These are phyloP conservation scores for Acholoe squamosa DNA, from an alignment of 2,888 invertebrate genomes.

Conservation along the genomic window DNA sequence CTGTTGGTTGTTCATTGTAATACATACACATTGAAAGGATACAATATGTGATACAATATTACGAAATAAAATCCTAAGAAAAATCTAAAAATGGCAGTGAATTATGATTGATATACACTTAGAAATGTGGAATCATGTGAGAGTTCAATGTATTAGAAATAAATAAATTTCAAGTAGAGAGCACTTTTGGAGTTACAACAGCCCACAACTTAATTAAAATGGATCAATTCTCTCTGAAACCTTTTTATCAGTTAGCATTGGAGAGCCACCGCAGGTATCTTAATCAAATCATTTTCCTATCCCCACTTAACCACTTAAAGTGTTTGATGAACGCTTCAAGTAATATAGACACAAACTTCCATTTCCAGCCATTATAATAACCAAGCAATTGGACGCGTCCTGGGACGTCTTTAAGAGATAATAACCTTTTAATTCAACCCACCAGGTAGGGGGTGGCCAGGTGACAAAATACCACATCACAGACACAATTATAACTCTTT, in stretches of 20 bases:
- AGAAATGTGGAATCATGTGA: too few relatives aligned
- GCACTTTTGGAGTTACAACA: not conserved
- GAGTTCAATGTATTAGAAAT: too few relatives aligned
- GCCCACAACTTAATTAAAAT: not conserved
- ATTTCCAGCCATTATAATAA: not conserved
- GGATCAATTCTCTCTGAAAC: not conserved
- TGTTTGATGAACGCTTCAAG: not conserved
- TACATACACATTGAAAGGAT: too few relatives aligned
- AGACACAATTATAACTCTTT: not conserved
- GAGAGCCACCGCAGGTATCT: not conserved
- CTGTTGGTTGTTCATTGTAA: too few relatives aligned
- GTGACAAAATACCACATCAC: conserved; percentile 20
- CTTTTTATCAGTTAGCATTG: not conserved
- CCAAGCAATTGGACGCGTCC: not conserved
- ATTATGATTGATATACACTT: too few relatives aligned
- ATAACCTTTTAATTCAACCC: conserved; percentile 45
- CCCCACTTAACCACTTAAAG: not conserved
- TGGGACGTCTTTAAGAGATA: not conserved
- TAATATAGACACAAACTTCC: not conserved
- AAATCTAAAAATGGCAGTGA: too few relatives aligned
- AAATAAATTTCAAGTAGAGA: not conserved
- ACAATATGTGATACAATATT: too few relatives aligned
- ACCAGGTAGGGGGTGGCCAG: not conserved
- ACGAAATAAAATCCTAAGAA: too few relatives aligned
- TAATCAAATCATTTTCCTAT: not conserved